Conservation (phyloP, 2,113 vertebrate genomes). For the Eulemur macaco region DNA sequence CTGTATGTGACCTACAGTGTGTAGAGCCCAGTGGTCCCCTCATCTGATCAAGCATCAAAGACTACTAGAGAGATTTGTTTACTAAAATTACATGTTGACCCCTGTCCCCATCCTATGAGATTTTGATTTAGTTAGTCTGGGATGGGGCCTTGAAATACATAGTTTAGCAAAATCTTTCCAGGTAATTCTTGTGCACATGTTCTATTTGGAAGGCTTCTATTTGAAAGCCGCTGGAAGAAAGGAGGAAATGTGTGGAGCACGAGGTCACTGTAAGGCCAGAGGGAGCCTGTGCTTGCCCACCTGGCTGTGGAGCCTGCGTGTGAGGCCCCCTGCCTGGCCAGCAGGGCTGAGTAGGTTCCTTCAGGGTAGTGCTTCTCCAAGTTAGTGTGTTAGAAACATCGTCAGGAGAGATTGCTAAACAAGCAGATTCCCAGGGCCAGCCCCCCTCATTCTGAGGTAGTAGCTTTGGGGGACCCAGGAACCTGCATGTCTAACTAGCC, state of each 20-base stretch:
- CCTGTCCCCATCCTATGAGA: neutral
- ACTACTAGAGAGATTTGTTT: neutral
- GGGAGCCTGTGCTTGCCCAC: neutral
- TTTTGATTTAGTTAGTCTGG: neutral
- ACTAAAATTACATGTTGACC: neutral
- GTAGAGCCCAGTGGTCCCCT: neutral
- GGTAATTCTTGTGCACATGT: neutral
- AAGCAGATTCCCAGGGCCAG: neutral
- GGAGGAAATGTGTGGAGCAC: rapidly evolving
- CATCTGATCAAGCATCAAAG: neutral
- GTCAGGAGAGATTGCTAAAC: neutral
- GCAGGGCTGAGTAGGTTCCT: neutral
- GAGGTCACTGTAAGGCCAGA: neutral
- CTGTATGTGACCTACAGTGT: neutral
- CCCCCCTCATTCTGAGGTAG: neutral
- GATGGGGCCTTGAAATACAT: neutral
- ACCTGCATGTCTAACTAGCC: neutral
- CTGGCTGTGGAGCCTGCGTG: rapidly evolving
- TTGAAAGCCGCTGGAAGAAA: neutral
- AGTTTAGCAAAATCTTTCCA: neutral
- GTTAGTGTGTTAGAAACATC: neutral
- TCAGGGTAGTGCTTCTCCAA: neutral
- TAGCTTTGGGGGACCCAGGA: neutral
- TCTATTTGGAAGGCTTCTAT: neutral
- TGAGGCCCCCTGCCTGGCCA: neutral